Conservation (phyloP, 1,140 invertebrate species). For the Ephestia elutella region DNA sequence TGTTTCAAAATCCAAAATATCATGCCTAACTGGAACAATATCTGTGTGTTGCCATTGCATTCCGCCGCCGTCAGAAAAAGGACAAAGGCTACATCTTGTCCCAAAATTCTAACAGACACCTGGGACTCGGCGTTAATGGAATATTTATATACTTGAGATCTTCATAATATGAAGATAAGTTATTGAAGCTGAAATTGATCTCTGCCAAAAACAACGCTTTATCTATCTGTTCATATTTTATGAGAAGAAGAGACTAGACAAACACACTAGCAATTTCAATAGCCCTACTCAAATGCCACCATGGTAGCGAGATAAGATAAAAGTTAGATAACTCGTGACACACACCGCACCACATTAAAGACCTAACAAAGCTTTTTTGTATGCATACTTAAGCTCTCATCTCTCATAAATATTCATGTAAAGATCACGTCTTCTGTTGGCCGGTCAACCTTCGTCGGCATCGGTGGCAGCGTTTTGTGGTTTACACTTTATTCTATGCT, state of each 20-base stretch:
- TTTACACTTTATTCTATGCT: background rate
- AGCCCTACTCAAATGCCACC: constrained; percentile 19
- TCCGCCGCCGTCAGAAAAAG: no score
- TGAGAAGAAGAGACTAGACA: no score
- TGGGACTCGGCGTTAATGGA: no score
- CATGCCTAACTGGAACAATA: no score
- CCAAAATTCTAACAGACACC: no score
- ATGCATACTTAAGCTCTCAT: constrained; percentile 15
- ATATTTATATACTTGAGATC: no score
- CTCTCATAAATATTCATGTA: constrained; percentile 21
- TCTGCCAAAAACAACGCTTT: no score
- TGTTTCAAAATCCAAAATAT: background rate
- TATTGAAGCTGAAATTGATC: no score
- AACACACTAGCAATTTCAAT: background rate
- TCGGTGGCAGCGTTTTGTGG: background rate
- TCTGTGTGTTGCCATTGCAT: background rate
- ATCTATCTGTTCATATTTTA: no score
- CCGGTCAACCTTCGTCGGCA: constrained; percentile 15
- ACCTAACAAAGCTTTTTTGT: constrained; percentile 22
- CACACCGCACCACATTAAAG: constrained; percentile 17
- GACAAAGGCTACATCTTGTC: no score
- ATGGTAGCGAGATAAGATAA: constrained; percentile 26
- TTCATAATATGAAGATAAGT: no score
- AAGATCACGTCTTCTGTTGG: constrained; percentile 7
- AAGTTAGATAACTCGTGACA: constrained; percentile 21